Evolutionary conservation across 2,113 vertebrate species (phyloP).

Genomic region (Poeciliopsis prolifica): DNA sequence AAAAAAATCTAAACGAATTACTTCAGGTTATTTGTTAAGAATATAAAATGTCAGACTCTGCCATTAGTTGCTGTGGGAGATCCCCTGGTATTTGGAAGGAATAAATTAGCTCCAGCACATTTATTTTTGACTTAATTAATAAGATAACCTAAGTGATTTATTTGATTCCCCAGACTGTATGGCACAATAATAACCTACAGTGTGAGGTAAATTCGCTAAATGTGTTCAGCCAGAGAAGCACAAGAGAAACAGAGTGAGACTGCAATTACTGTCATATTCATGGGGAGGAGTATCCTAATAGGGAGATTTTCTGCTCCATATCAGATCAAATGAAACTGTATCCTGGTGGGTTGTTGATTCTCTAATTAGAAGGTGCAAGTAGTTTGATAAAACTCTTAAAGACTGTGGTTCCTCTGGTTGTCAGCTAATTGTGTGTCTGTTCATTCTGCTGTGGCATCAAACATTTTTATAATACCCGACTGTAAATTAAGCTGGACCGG

Average conservation of each 20-base stretch:
- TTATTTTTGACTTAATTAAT: conserved; percentile 85
- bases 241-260: conserved; percentile 74
- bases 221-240: conserved; percentile 69
- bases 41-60: conserved; percentile 73
- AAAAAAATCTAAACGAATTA: conserved; percentile 70
- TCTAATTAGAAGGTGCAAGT: conserved; percentile 79
- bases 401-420: conserved; percentile 64
- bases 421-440: conserved; percentile 66
- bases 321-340: conserved; percentile 82
- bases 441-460: conserved; percentile 35
- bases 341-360: conserved; percentile 76
- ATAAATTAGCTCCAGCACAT: conserved; percentile 77
- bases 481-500: conserved; percentile 12
- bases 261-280: conserved; percentile 81
- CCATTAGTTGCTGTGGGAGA: conserved; percentile 71
- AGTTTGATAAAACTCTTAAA: conserved; percentile 81
- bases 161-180: conserved; percentile 80
- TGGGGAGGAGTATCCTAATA: conserved; percentile 76
- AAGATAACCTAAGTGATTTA: conserved; percentile 82
- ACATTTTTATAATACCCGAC: conserved; percentile 8
- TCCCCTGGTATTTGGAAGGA: conserved; percentile 77
- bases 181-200: conserved; percentile 77
- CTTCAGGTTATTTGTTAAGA: conserved; percentile 73
- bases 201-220: conserved; percentile 71
- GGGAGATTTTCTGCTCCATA: conserved; percentile 74